Base-by-base conservation (phyloP, 2,797 vertebrate species). In the Myripristis jacobus region DNA sequence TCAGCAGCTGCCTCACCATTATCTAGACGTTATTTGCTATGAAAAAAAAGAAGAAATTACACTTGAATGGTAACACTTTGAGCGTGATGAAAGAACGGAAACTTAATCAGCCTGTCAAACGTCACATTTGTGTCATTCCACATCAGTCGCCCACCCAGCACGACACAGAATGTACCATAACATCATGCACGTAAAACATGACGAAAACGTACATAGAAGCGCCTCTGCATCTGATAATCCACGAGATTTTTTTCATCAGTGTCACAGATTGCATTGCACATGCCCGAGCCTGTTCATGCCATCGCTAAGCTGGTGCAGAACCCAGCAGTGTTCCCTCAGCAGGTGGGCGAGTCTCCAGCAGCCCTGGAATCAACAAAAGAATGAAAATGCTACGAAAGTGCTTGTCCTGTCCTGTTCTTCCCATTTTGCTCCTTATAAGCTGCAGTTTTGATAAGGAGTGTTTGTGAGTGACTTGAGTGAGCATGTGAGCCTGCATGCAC, bases 361-460 rank as follows among this genome's bases (percentile, higher is more conserved):
- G 25, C 1, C 3, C 27, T 1, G 43, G 44, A 81, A 75, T 50
- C 44, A 73, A 75, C 79, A 70, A 58, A 78, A 79, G 68, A 83
- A 80, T 75, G 78, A 80, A 81, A 88, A 73, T 71, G 62, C 54
- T 48, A 5, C 15, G 19, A 27, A 29, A 0, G 19, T 69, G 85
- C 90, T 62, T 91, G 91, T 87, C 73, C 73, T 2, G 74, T 91
- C 89, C 89, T 92, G 84, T 77, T 44, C 18, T 1, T 3, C 21
- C 64, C 9, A 2, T 57, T 56, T 63, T 16, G 22, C 24, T 19
- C 24, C 4, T 41, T 0, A 0, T 21, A 56, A 58, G 46, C 52
- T 54, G 44, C 21, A 4, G 25, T 59, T 69, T 47, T 62, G 43
- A 79, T 70, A 77, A 74, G 56, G 59, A 71, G 13, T 29, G 27